Evolutionary conservation across 1,140 invertebrate genomes (phyloP).

Genomic region (Drosophila simulans): DNA sequence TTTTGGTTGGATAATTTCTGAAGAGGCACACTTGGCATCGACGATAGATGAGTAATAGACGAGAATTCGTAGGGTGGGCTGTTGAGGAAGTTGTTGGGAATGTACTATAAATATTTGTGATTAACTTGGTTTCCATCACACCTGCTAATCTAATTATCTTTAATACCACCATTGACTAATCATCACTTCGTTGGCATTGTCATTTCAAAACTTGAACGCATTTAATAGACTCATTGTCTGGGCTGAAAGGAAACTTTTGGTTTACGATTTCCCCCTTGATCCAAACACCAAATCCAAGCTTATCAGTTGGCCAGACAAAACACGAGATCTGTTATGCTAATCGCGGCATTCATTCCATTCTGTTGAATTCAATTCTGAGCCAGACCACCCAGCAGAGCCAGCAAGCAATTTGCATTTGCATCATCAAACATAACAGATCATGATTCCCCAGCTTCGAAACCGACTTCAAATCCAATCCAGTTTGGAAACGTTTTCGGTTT

Average conservation of each 20-base stretch:
- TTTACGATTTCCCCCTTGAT: conserved; percentile 41
- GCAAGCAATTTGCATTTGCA: conserved; percentile 78
- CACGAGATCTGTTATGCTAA: conserved; percentile 67
- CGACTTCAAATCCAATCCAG: conserved; percentile 39
- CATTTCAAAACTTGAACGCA: conserved; percentile 8
- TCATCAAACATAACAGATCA: conserved; percentile 58
- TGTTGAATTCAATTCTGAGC: conserved; percentile 26
- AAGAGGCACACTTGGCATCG: conserved; percentile 5
- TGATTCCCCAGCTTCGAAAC: conserved; percentile 24
- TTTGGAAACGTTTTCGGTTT: conserved; percentile 39
- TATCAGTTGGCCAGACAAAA: conserved; percentile 52
- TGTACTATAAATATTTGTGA: not conserved
- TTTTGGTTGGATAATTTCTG: conserved; percentile 7
- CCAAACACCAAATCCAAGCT: conserved; percentile 18
- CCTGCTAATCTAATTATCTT: conserved; percentile 39
- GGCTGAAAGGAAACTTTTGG: conserved; percentile 20
- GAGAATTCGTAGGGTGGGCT: not conserved
- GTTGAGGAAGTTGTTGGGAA: not conserved
- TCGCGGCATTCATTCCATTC: conserved; percentile 43
- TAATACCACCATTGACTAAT: conserved; percentile 56
- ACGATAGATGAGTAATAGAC: conserved; percentile 28
- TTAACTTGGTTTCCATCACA: not conserved
- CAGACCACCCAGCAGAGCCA: conserved; percentile 65
- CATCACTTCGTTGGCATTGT: conserved; percentile 50
- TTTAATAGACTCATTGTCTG: conserved; percentile 44